Evolutionary conservation across 2,888 invertebrate genomes (phyloP).

Genomic region (Belgica antarctica): DNA sequence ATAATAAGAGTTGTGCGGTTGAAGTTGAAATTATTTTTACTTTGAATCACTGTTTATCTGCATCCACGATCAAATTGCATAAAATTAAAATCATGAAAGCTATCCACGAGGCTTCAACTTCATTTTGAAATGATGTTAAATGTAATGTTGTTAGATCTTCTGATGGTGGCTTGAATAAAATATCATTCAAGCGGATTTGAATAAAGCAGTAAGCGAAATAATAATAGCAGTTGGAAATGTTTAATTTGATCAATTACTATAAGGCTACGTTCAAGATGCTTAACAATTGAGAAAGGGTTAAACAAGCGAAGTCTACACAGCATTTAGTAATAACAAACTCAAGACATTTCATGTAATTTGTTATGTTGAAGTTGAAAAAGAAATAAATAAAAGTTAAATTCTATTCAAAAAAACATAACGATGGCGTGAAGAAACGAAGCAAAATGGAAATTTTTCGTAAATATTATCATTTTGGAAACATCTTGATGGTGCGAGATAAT

Average conservation of each 20-base stretch:
- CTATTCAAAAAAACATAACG: conserved; percentile 11
- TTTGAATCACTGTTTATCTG: conserved; percentile 14
- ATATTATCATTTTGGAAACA: conserved; percentile 34
- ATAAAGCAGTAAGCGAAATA: conserved; percentile 15
- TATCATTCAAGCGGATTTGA: not conserved
- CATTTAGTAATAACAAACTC: too few relatives aligned
- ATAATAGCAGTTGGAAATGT: conserved; percentile 11
- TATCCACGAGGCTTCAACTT: too few relatives aligned
- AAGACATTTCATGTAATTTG: not conserved
- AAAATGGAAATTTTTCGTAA: not conserved
- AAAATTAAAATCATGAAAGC: conserved; percentile 36
- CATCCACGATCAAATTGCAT: conserved; percentile 39
- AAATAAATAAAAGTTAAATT: conserved; percentile 13
- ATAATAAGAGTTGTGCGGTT: conserved; percentile 29
- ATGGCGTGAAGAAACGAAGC: not conserved
- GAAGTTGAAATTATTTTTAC: conserved; percentile 27
- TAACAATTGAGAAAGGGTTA: not conserved
- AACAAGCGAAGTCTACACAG: not conserved
- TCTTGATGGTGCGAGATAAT: conserved; percentile 34
- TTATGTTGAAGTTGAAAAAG: not conserved
- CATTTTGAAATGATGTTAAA: conserved; percentile 3
- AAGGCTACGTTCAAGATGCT: not conserved
- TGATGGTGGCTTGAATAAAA: conserved; percentile 5
- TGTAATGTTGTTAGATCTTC: conserved; percentile 2
- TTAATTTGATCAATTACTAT: conserved; percentile 11